phyloP scores from a whole-genome alignment of 64 coral and sea anemone species.

The Actinia equina region DNA sequence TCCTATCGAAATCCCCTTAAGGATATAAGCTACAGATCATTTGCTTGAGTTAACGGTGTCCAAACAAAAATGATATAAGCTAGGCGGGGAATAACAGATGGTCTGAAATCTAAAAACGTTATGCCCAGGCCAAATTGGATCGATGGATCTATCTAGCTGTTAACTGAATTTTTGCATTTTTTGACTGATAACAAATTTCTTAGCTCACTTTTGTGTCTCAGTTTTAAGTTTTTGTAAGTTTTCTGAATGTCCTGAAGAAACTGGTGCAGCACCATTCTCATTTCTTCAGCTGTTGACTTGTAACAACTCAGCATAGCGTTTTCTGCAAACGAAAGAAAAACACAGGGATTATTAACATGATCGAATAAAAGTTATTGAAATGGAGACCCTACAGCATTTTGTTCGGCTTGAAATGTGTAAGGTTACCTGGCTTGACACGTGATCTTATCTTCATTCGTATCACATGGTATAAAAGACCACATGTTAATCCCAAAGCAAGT shows the following conservation, averaged over 20 bases:
- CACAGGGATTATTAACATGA: no score
- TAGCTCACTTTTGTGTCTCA: neutral
- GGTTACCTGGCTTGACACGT: neutral
- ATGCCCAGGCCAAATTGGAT: no score
- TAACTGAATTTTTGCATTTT: neutral
- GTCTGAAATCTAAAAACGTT: no score
- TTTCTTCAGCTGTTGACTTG: neutral
- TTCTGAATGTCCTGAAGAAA: slow-evolving; percentile 1
- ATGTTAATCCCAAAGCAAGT: neutral
- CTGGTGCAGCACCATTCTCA: neutral
- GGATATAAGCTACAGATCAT: no score
- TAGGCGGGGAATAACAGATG: no score
- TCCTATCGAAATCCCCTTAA: no score
- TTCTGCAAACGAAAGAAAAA: neutral
- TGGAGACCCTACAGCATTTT: no score
- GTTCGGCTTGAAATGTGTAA: no score
- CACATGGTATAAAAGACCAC: neutral
- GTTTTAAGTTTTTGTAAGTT: neutral
- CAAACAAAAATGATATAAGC: no score
- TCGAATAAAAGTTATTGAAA: no score
- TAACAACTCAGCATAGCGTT: neutral
- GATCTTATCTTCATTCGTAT: neutral
- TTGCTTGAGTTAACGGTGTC: no score
- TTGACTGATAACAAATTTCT: neutral
- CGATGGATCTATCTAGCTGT: no score